Conservation (phyloP, 2,797 vertebrate species). For the Squalus acanthias region DNA sequence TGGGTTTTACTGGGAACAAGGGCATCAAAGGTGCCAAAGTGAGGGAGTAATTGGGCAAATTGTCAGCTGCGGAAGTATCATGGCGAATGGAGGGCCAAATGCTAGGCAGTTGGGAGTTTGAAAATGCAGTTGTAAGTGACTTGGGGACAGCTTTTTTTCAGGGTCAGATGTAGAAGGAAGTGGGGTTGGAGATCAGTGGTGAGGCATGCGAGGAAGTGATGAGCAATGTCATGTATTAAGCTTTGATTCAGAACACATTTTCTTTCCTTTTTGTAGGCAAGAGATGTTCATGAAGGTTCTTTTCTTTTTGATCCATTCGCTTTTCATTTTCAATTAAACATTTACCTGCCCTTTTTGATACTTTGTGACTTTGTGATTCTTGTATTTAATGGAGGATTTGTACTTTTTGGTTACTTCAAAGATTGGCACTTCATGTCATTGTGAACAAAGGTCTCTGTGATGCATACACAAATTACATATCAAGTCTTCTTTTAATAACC, state of each 20-base stretch:
- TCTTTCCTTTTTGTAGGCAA: background rate
- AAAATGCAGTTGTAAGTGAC: background rate
- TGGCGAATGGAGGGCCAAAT: background rate
- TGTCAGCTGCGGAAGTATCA: background rate
- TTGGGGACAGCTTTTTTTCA: background rate
- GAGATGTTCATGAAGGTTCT: background rate
- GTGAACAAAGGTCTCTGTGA: background rate
- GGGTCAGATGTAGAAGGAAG: background rate
- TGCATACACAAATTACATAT: background rate
- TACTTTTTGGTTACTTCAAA: conserved; percentile 26
- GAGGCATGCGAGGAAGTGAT: background rate
- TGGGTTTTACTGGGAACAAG: background rate
- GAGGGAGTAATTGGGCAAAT: background rate
- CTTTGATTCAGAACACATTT: conserved; percentile 29
- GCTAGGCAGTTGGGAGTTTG: background rate
- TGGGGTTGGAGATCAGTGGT: background rate
- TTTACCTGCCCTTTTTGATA: background rate
- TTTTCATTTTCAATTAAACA: conserved; percentile 30
- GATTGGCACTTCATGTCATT: background rate
- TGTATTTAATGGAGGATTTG: background rate
- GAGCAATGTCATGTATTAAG: background rate
- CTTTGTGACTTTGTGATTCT: background rate
- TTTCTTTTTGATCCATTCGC: conserved; percentile 11
- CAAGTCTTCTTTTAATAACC: background rate
- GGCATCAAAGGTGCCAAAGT: background rate